Base-by-base conservation (phyloP, 2,888 invertebrate genomes). In the Pammene fasciana region DNA sequence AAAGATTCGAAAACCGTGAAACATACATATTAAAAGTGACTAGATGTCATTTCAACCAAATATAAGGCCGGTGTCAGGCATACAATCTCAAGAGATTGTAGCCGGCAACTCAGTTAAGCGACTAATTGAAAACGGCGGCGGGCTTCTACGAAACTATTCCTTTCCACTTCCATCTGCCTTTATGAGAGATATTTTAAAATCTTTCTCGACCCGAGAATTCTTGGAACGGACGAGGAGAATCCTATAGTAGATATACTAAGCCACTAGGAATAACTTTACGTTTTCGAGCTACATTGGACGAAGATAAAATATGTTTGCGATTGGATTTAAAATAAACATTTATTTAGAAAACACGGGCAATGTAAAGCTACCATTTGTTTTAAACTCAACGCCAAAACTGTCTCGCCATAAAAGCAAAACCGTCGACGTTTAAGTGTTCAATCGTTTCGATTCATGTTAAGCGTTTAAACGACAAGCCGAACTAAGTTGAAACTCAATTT, bases 101-200 rank as follows among this genome's bases (percentile, higher is more conserved):
- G 56, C 45, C 56, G 56, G 57, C 56, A 64, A 78, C 79, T 77
- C 77, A 78, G 75, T 76, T 68, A 75, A 75, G 76, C 79, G 75
- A 77, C 79, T 83, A 85, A 84, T 85, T 84, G 82, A 80, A 84
- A 82, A 76, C 72, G 76, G 80, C 79, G 79, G 76, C 72, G 75
- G 71, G 76, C 68, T 76, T 75, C 71, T 71, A 67, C 71, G 73
- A 71, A 77, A 77, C 77, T 73, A 77, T 75, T 75, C 68, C 73
- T 73, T 72, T 72, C 56, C 72, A 66, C 67, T 62, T 66, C 70
- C 52, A 64, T 64, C 68, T 68, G 71, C 70, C 73, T 73, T 74
- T 74, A 71, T 66, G 67, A 68, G 62, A 62, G 68, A 64, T 68
- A 71, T 55, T 68, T 68, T 65, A 70, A 72, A 72, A 43, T 68